Base-by-base conservation (phyloP, 2,797 vertebrate species). In the Halcyon chelicuti region DNA sequence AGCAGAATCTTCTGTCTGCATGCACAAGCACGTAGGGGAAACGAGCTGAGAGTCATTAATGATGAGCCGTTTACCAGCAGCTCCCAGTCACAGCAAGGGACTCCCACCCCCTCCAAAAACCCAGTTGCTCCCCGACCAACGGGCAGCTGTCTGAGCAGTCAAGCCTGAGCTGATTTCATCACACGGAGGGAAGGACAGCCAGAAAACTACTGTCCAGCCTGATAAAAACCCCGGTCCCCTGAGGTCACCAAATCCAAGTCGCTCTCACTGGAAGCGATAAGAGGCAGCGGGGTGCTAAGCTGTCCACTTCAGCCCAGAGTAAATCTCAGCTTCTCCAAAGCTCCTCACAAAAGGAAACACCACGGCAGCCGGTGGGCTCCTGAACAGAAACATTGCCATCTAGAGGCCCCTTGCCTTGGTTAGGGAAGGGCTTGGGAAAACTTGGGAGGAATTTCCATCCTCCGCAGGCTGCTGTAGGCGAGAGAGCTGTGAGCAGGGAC, bases 361-460 rank as follows among this genome's bases (percentile, higher is more conserved):
- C 5, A 10, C 62, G 83, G 68, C 60, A 40, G 77, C 35, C 21
- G 18, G 39, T 25, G 63, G 58, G 29, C n/a, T 94, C 88, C 73
- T 51, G 89, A 97, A 98, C 97, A 93, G 97, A 97, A 97, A 98
- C 94, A 98, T 10, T 97, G 98, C 98, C 98, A 98, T 97, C 98
- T 98, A 96, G 94, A 96, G 98, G 97, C 73, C 55, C n/a, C 14
- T 25, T 17, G 25, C 22, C 73, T 25, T 16, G 70, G 16, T 54
- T 8, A 42, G 21, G 42, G 47, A 67, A 33, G 35, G n/a, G 42
- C 14, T 10, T 15, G 33, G 28, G 62, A 76, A 82, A 92, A 21
- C 55, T 22, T 3, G 11, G 5, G 6, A 81, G 12, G 33, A 54
- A 63, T 77, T 78, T 62, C 68, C 57, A 15, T 1, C 21, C 18